These are phyloP conservation scores for Archocentrus centrarchus DNA, from an alignment of 2,113 vertebrate genomes.

Conservation along the genomic window DNA sequence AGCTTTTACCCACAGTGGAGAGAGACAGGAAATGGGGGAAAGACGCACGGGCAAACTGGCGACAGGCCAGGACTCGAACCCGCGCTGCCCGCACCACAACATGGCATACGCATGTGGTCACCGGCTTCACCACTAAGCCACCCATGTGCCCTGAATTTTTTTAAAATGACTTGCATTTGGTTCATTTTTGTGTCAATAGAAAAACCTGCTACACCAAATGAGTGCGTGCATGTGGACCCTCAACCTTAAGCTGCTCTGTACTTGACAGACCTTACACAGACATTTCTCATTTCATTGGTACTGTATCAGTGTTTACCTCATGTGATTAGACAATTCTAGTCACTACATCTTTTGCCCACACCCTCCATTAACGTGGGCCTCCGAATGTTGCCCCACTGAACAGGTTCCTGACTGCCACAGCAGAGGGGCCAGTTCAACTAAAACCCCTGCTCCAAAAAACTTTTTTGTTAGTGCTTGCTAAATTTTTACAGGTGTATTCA, in stretches of 20 bases:
- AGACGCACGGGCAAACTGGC: too few species aligned
- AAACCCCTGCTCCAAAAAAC: not conserved
- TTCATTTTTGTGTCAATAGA: not conserved
- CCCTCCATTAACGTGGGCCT: not conserved
- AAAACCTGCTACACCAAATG: not conserved
- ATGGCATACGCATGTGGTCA: too few species aligned
- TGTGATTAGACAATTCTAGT: not conserved
- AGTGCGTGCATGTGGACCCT: not conserved
- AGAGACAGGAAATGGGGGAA: too few species aligned
- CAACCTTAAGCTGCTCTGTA: too few species aligned
- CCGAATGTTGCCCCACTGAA: not conserved
- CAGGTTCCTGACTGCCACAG: not conserved
- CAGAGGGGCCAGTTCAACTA: not conserved
- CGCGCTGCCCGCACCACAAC: too few species aligned
- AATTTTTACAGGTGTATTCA: too few species aligned
- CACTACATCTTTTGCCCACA: not conserved
- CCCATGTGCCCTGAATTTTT: not conserved
- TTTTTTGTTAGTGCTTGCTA: too few species aligned
- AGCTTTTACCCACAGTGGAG: too few species aligned
- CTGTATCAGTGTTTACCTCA: not conserved
- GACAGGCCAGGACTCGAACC: too few species aligned
- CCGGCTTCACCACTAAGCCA: too few species aligned
- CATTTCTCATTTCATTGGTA: not conserved
- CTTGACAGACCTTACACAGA: not conserved
- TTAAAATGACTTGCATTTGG: not conserved